These are phyloP conservation scores for Pseudopipra pipra DNA, from an alignment of 2,113 vertebrate species.

Conservation along the genomic window DNA sequence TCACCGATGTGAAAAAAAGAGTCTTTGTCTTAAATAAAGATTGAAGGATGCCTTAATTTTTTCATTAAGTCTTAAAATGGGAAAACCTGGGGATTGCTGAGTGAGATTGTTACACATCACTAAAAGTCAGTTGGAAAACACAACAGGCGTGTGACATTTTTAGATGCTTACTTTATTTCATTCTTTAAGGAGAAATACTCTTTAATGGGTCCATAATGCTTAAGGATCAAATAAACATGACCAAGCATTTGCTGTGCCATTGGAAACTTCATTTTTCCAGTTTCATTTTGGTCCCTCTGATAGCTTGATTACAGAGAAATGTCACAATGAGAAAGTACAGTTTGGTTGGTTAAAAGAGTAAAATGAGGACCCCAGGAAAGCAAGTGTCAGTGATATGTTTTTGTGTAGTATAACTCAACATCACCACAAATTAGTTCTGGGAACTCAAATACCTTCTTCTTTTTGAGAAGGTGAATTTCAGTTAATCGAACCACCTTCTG, in stretches of 20 bases:
- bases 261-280: not conserved
- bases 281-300: not conserved
- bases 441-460: not conserved
- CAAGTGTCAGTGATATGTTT: not conserved
- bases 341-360: not conserved
- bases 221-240: not conserved
- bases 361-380: not conserved
- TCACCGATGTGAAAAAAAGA: not conserved
- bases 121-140: not conserved
- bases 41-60: not conserved
- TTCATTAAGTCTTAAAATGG: not conserved
- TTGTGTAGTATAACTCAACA: not conserved
- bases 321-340: not conserved
- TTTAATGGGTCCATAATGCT: not conserved
- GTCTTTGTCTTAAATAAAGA: not conserved
- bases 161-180: not conserved
- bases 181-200: not conserved
- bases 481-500: not conserved
- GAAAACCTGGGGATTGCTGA: not conserved
- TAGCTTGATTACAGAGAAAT: not conserved
- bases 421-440: not conserved
- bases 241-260: not conserved
- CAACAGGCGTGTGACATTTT: not conserved
- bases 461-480: not conserved
- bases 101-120: not conserved